phyloP scores from a whole-genome alignment of 1,140 invertebrate species.

The Drosophila dunni region DNA sequence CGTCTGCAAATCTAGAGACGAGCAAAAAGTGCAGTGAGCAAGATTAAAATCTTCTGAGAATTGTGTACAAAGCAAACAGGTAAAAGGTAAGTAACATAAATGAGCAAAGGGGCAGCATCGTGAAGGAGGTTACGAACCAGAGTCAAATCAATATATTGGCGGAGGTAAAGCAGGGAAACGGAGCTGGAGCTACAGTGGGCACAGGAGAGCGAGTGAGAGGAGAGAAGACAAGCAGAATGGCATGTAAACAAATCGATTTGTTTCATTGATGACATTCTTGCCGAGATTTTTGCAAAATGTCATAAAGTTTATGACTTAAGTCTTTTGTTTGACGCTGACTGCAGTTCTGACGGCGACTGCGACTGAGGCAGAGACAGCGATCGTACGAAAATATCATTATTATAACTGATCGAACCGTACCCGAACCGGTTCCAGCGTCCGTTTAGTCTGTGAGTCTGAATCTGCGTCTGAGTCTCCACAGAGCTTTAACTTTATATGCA shows the following conservation, averaged over 20 bases:
- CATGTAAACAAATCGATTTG: constrained; percentile 85
- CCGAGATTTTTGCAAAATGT: constrained; percentile 83
- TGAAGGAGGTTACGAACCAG: constrained; percentile 12
- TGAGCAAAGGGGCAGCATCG: constrained; percentile 35
- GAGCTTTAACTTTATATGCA: constrained; percentile 43
- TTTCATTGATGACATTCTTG: constrained; percentile 84
- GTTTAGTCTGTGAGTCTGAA: background rate
- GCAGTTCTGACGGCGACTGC: constrained; percentile 15
- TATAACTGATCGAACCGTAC: constrained; percentile 67
- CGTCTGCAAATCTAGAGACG: constrained; percentile 5
- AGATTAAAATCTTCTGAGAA: constrained; percentile 84
- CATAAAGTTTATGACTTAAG: constrained; percentile 85
- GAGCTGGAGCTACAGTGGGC: background rate
- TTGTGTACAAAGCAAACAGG: constrained; percentile 65
- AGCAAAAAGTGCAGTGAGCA: constrained; percentile 60
- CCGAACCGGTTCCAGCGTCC: constrained; percentile 63
- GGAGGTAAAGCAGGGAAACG: constrained; percentile 14
- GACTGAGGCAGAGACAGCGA: constrained; percentile 6
- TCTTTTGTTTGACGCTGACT: constrained; percentile 74
- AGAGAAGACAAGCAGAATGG: constrained; percentile 48
- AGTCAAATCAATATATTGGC: constrained; percentile 73
- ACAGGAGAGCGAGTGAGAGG: background rate
- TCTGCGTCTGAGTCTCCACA: background rate
- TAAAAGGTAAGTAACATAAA: constrained; percentile 73
- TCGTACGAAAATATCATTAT: constrained; percentile 77